A percentile compares a stretch with the other conserved stretches of the same genome.
Conservation (phyloP, 1,140 invertebrate genomes). For the Dolichoris vasculosae region DNA sequence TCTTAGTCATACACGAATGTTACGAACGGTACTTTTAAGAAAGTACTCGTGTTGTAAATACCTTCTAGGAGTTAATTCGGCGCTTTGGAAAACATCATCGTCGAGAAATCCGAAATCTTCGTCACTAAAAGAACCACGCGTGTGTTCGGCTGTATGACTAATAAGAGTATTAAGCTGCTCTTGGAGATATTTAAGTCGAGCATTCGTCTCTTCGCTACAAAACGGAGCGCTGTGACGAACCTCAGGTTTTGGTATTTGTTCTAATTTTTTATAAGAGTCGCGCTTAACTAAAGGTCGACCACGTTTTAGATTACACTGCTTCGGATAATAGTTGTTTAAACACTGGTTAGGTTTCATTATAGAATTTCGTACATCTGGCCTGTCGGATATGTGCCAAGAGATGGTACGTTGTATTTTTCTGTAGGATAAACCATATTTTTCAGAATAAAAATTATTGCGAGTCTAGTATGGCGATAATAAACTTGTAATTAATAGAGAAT, state of each 20-base stretch:
- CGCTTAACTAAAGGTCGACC: constrained; percentile 43
- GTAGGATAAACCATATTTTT: constrained; percentile 44
- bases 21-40: background rate
- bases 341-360: background rate
- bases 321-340: constrained; percentile 23
- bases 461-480: too few species aligned
- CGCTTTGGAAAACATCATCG: constrained; percentile 49
- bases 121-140: constrained; percentile 57
- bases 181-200: constrained; percentile 63
- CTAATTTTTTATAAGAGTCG: constrained; percentile 32
- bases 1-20: background rate
- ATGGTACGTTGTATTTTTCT: constrained; percentile 63
- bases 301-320: constrained; percentile 48
- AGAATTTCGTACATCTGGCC: constrained; percentile 22
- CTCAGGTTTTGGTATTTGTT: constrained; percentile 27
- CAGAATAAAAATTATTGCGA: background rate
- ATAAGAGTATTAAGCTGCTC: constrained; percentile 65
- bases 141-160: constrained; percentile 65
- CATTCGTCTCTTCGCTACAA: constrained; percentile 65
- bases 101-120: constrained; percentile 55
- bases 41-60: background rate
- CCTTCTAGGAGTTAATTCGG: background rate
- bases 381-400: constrained; percentile 64
- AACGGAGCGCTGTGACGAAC: constrained; percentile 37
- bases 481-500: too few species aligned